A percentile compares a stretch with the other conserved stretches of the same genome.
phyloP scores from a whole-genome alignment of 2,797 vertebrate species.

The Onychomys leucogaster region DNA sequence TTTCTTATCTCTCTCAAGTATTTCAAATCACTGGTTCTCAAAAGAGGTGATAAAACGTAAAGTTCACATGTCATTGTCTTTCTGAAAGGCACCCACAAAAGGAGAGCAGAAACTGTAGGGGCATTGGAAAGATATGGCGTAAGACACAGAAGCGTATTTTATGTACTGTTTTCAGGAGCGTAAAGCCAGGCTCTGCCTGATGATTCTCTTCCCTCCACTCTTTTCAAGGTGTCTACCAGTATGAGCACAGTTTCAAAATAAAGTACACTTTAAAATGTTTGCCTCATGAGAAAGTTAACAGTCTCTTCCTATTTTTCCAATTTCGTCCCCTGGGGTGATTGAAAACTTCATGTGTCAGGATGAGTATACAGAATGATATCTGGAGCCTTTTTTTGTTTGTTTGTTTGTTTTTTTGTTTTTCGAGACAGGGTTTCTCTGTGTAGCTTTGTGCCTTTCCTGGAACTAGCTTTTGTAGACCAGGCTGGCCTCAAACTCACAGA shows the following conservation, averaged over 20 bases:
- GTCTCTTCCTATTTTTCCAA: neutral
- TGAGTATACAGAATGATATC: neutral
- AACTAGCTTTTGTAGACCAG: too few species aligned
- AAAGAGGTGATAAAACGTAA: neutral
- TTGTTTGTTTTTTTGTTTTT: too few species aligned
- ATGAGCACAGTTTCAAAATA: neutral
- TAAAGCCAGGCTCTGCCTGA: neutral
- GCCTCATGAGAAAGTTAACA: neutral
- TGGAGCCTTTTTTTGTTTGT: neutral
- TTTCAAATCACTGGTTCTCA: conserved; percentile 12
- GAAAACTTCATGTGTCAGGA: neutral
- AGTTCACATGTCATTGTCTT: neutral
- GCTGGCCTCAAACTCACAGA: too few species aligned
- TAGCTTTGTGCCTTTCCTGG: too few species aligned
- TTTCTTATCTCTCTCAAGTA: neutral
- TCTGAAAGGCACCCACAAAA: neutral
- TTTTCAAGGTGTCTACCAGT: neutral
- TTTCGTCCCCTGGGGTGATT: neutral
- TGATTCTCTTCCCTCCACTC: neutral
- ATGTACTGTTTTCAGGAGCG: neutral
- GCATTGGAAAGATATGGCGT: neutral
- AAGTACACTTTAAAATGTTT: neutral
- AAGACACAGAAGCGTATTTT: neutral
- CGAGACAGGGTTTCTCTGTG: too few species aligned
- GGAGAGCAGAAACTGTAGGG: neutral